A percentile compares a stretch with the other conserved stretches of the same genome.
Conservation (phyloP, 2,888 invertebrate genomes). For the Mechanitis mazaeus region DNA sequence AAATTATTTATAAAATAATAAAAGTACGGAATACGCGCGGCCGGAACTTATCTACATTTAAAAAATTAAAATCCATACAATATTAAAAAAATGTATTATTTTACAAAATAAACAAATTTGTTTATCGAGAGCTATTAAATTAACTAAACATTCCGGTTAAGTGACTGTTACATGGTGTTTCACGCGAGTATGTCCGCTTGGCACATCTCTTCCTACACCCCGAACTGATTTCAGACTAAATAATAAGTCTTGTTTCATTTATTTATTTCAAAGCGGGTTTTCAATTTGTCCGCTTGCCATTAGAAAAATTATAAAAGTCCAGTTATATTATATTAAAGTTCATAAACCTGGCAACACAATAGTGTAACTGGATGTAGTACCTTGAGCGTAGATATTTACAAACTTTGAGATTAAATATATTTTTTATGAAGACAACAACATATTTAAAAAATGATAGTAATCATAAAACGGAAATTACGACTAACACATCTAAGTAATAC, state of each 20-base stretch:
- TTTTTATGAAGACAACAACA: conserved; percentile 4
- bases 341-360: conserved; percentile 28
- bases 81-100: conserved; percentile 29
- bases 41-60: conserved; percentile 48
- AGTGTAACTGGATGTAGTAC: conserved; percentile 14
- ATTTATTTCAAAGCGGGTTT: conserved; percentile 18
- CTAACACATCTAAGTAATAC: no score
- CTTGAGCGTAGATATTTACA: conserved; percentile 33
- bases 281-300: conserved; percentile 17
- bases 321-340: conserved; percentile 12
- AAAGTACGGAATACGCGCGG: conserved; percentile 31
- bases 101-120: conserved; percentile 38
- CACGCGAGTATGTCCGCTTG: conserved; percentile 26
- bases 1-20: conserved; percentile 25
- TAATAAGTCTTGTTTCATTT: conserved; percentile 26
- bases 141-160: conserved; percentile 31
- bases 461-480: no score
- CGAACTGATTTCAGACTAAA: conserved; percentile 19
- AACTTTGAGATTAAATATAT: conserved; percentile 23
- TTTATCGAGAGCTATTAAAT: conserved; percentile 37
- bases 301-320: conserved; percentile 22
- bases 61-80: conserved; percentile 38
- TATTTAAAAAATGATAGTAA: no score
- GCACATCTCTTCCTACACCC: conserved; percentile 29
- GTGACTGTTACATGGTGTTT: conserved; percentile 13